Evolutionary conservation across 2,113 vertebrate species (phyloP), one percentile per base, ranked within the genome.

Genomic region (Forbesichthys agassizii): DNA sequence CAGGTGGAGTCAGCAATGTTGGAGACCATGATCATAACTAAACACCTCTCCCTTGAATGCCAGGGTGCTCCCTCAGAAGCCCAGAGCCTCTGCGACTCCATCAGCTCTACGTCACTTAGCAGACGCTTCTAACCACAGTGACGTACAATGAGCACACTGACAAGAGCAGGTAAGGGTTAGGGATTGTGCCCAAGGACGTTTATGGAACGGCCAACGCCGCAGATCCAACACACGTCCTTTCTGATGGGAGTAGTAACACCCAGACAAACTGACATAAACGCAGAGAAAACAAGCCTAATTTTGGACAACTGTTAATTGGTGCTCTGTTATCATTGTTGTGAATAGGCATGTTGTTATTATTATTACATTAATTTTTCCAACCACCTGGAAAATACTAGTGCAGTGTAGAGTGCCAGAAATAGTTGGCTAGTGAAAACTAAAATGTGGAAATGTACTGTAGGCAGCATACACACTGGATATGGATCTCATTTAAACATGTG

Each of bases 401-500:
- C 61, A 27, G 27, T 20, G 11, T 12, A 4, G 27, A 2, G 14
- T 49, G 59, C 33, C 56, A 69, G 57, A 71, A 62, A 49, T 3
- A 6, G 64, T 72, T 69, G 51, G 48, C 61, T 62, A 48, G 11
- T 46, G 49, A 47, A 63, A 61, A 27, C 27, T 27, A 27, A 27
- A 27, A 27, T 27, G 27, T 27, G 27, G 27, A 27, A 27, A 27
- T 27, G 27, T 20, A 7, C 65, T 64, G n/a, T 55, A 62, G 54
- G 48, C 36, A 61, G 51, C 42, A 67, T 56, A 74, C 65, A 60
- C 60, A 36, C 53, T 77, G 64, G 67, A 77, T 74, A 64, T 66
- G 73, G 55, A 72, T 66, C 61, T 54, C 58, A 71, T 59, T 55
- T 27, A 27, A 27, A 27, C 2, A 27, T 3, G 27, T 27, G 27